A percentile compares a stretch with the other conserved stretches of the same genome.
Evolutionary conservation across 2,797 vertebrate species (phyloP).

Genomic region (Betta splendens): DNA sequence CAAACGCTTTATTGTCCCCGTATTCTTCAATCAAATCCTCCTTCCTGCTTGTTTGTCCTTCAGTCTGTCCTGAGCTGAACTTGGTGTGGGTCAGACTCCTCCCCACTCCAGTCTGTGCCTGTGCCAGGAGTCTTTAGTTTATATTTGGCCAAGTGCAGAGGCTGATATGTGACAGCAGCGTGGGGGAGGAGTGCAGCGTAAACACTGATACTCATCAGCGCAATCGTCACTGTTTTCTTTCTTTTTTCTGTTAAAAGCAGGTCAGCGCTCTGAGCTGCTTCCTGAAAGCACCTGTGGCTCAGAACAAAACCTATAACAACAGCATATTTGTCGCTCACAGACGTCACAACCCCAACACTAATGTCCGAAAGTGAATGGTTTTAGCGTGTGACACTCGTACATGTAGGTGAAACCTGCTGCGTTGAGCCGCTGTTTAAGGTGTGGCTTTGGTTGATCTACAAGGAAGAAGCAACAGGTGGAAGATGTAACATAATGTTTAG

Average conservation of each 20-base stretch:
- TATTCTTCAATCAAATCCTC: conserved; percentile 7
- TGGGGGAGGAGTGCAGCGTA: neutral
- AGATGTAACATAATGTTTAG: too few relatives aligned
- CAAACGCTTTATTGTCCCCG: conserved; percentile 12
- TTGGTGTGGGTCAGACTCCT: conserved; percentile 62
- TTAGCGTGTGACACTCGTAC: neutral
- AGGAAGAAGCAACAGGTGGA: too few relatives aligned
- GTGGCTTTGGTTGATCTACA: too few relatives aligned
- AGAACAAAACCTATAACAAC: conserved; percentile 7
- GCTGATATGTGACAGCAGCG: conserved; percentile 36
- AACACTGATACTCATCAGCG: too few relatives aligned
- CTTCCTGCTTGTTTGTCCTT: conserved; percentile 78
- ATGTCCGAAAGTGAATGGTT: neutral
- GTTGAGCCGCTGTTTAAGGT: neutral
- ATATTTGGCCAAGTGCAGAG: conserved; percentile 80
- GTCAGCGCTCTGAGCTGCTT: neutral
- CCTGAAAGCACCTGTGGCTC: neutral
- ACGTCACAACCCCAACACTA: too few relatives aligned
- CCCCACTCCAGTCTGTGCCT: conserved; percentile 62
- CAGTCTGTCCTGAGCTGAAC: conserved; percentile 76
- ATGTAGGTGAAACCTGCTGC: neutral
- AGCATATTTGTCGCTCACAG: too few relatives aligned
- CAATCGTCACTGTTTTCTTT: too few relatives aligned
- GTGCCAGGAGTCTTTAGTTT: conserved; percentile 76
- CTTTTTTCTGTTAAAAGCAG: neutral